Conservation (phyloP, 2,888 invertebrate genomes). For the Parascotia fuliginaria region DNA sequence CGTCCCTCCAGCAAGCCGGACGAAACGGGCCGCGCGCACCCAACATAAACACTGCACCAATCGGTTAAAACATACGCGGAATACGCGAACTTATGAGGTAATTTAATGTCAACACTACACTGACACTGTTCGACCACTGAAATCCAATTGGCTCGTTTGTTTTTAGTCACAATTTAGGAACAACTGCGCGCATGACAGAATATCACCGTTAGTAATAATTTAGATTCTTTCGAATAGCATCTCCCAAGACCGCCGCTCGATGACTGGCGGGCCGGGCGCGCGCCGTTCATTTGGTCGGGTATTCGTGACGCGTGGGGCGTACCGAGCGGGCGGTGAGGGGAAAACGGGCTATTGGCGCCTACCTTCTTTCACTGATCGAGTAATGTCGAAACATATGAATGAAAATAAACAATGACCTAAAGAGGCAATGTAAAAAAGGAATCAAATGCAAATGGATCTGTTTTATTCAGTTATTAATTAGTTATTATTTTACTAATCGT, state of each 20-base stretch:
- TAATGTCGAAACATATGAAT: slow-evolving; percentile 60
- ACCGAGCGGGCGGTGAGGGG: slow-evolving; percentile 40
- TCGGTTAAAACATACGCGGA: slow-evolving; percentile 67
- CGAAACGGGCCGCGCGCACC: slow-evolving; percentile 74
- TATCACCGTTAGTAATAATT: slow-evolving; percentile 52
- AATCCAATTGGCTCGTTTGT: slow-evolving; percentile 74
- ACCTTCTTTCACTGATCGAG: slow-evolving; percentile 49
- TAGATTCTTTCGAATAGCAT: slow-evolving; percentile 41
- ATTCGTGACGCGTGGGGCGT: slow-evolving; percentile 38
- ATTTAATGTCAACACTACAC: slow-evolving; percentile 67
- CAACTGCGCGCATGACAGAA: slow-evolving; percentile 77
- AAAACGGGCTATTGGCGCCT: slow-evolving; percentile 33
- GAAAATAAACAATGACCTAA: slow-evolving; percentile 43
- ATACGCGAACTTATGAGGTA: slow-evolving; percentile 48
- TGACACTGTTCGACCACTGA: slow-evolving; percentile 74
- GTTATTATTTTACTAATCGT: no score
- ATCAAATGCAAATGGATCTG: not conserved
- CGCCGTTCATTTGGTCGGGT: slow-evolving; percentile 60
- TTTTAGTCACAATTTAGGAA: slow-evolving; percentile 75
- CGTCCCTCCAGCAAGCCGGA: slow-evolving; percentile 78
- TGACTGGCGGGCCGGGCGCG: slow-evolving; percentile 68
- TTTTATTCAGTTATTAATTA: no score
- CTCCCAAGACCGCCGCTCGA: slow-evolving; percentile 74
- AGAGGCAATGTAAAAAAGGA: slow-evolving; percentile 11
- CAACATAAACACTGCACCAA: slow-evolving; percentile 85